Percentiles rank a stretch among this genome's conserved stretches.
phyloP scores from a whole-genome alignment of 1,140 invertebrate species.

The Pogonomyrmex californicus region DNA sequence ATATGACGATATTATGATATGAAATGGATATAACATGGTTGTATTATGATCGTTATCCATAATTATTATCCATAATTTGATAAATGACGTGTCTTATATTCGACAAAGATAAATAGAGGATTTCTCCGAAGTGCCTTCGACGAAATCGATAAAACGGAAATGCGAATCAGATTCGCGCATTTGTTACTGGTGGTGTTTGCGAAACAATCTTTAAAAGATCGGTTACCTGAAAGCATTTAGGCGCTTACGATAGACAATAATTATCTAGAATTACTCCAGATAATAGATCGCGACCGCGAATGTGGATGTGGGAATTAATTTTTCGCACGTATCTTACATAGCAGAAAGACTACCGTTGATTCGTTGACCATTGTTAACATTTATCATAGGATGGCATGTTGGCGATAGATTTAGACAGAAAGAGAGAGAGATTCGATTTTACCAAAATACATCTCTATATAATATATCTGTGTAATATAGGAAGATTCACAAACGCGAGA shows the following conservation, averaged over 20 bases:
- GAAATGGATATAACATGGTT: no score
- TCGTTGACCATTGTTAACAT: constrained; percentile 20
- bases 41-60: background rate
- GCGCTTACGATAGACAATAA: constrained; percentile 70
- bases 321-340: constrained; percentile 16
- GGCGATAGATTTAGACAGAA: background rate
- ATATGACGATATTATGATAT: no score
- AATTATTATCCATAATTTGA: constrained; percentile 4
- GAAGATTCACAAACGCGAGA: constrained; percentile 22
- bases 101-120: background rate
- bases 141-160: constrained; percentile 23
- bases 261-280: constrained; percentile 36
- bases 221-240: constrained; percentile 70
- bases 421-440: constrained; percentile 6
- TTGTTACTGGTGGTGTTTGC: constrained; percentile 48
- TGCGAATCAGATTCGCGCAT: constrained; percentile 13
- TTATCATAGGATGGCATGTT: constrained; percentile 3
- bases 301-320: background rate
- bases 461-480: constrained; percentile 10
- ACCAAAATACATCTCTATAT: constrained; percentile 31
- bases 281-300: background rate
- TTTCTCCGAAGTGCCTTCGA: constrained; percentile 42
- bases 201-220: constrained; percentile 53
- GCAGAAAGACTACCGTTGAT: background rate
- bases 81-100: constrained; percentile 5